These are phyloP conservation scores for Tachina grossa DNA, from an alignment of 2,888 invertebrate genomes.

Conservation along the genomic window DNA sequence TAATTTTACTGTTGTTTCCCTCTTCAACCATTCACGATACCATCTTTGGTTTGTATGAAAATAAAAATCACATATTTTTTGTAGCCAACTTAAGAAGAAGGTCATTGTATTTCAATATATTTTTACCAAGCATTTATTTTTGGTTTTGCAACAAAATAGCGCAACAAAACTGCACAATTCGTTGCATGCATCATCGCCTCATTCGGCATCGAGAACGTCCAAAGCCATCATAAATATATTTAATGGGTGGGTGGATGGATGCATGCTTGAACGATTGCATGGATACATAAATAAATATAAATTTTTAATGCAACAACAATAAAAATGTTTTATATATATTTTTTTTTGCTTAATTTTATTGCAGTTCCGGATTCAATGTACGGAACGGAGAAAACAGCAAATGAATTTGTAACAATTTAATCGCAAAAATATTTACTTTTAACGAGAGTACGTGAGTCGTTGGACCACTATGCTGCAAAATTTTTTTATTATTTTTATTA, in stretches of 20 bases:
- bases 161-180: constrained; percentile 37
- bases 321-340: not conserved
- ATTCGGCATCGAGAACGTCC: constrained; percentile 14
- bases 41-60: too few relatives aligned
- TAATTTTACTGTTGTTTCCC: too few relatives aligned
- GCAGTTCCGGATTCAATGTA: constrained; percentile 66
- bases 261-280: constrained; percentile 5
- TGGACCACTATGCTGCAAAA: not conserved
- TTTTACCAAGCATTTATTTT: constrained; percentile 53
- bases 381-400: constrained; percentile 19
- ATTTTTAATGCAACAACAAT: constrained; percentile 29
- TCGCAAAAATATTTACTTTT: constrained; percentile 36
- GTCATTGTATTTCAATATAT: constrained; percentile 60
- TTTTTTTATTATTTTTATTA: too few relatives aligned
- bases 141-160: constrained; percentile 39
- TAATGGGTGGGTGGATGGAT: constrained; percentile 32
- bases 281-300: constrained; percentile 32
- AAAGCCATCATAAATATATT: constrained; percentile 24
- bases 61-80: not conserved
- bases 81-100: constrained; percentile 47
- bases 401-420: constrained; percentile 44
- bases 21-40: too few relatives aligned
- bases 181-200: constrained; percentile 50
- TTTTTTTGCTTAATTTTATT: constrained; percentile 31
- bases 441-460: not conserved